These are phyloP conservation scores for Drosophila engyochracea DNA, from an alignment of 2,888 invertebrate genomes.

Conservation along the genomic window DNA sequence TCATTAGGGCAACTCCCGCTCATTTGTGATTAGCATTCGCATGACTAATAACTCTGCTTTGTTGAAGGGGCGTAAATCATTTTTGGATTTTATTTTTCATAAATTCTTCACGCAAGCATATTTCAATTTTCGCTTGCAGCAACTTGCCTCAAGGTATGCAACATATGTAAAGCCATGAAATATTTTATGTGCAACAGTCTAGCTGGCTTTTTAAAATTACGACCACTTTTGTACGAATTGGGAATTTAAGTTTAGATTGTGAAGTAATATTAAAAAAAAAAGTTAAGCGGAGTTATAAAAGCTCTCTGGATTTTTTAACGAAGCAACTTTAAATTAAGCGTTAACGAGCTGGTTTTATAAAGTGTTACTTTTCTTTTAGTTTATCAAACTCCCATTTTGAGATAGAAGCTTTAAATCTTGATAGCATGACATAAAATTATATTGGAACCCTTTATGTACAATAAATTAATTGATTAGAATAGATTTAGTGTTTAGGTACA, in stretches of 20 bases:
- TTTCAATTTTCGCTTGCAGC: conserved; percentile 43
- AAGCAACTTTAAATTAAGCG: not conserved
- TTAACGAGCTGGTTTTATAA: not conserved
- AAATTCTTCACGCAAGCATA: conserved; percentile 32
- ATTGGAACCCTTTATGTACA: not conserved
- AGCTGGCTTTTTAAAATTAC: conserved; percentile 46
- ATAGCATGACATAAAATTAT: not conserved
- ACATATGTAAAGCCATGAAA: conserved; percentile 44
- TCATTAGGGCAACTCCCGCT: conserved; percentile 43
- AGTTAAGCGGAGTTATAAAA: not conserved
- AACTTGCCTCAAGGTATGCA: conserved; percentile 50
- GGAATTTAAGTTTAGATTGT: conserved; percentile 9
- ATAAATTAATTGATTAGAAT: not conserved
- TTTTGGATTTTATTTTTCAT: conserved; percentile 37
- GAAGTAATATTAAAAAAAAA: not conserved
- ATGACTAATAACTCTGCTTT: conserved; percentile 54
- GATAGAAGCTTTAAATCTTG: not conserved
- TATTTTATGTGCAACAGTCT: conserved; percentile 45
- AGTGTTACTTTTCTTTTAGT: not conserved
- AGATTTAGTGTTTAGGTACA: not conserved
- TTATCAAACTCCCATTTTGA: not conserved
- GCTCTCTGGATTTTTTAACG: not conserved
- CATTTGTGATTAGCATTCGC: conserved; percentile 29
- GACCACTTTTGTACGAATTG: not conserved
- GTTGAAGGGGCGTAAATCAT: not conserved